Evolutionary conservation across 2,113 vertebrate genomes (phyloP).

Genomic region (Odontophorus gujanensis): DNA sequence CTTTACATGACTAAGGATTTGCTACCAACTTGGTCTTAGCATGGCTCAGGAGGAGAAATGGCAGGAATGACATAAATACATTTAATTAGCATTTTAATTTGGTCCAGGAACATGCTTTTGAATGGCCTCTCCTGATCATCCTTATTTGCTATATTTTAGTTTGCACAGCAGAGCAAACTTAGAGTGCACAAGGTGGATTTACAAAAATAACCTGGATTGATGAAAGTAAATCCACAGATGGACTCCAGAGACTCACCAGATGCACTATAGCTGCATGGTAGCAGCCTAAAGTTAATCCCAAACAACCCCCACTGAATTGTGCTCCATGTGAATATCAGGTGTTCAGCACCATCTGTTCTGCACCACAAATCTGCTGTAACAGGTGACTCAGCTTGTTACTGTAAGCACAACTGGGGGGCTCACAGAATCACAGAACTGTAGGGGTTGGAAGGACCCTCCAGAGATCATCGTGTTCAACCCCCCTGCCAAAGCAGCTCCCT

Average conservation of each 20-base stretch:
- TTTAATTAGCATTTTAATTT: not conserved
- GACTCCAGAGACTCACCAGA: not conserved
- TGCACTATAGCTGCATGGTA: not conserved
- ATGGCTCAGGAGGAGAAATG: not conserved
- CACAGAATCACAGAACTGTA: too few relatives aligned
- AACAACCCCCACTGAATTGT: not conserved
- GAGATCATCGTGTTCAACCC: too few relatives aligned
- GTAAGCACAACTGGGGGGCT: not conserved
- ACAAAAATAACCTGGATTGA: constrained; percentile 35
- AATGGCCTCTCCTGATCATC: not conserved
- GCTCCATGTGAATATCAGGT: constrained; percentile 12
- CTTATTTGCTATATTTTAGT: not conserved
- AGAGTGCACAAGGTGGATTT: constrained; percentile 2
- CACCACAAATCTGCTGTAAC: constrained; percentile 11
- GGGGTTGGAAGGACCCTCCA: too few relatives aligned
- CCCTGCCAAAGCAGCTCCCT: too few relatives aligned
- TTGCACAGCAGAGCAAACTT: not conserved
- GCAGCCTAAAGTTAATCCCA: constrained; percentile 21
- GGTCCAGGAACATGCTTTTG: not conserved
- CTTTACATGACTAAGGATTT: not conserved
- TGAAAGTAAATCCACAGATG: not conserved
- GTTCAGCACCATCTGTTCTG: constrained; percentile 1
- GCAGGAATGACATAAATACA: not conserved
- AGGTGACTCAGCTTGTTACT: constrained; percentile 11
- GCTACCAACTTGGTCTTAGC: not conserved